A percentile compares a stretch with the other conserved stretches of the same genome.
phyloP scores from a whole-genome alignment of 2,888 invertebrate genomes.

The Nephrotoma guestfalica region DNA sequence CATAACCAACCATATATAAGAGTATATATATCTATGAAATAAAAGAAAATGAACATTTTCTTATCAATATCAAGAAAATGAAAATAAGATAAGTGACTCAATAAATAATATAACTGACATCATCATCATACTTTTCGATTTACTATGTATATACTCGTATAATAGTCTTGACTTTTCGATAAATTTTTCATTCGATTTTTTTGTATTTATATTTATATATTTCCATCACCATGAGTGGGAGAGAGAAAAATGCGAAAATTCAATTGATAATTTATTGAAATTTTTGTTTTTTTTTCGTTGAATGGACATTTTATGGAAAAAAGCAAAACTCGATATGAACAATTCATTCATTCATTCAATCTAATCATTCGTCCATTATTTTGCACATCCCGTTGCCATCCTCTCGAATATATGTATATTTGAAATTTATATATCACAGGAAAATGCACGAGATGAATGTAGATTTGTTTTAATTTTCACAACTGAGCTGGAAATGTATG shows the following conservation, averaged over 20 bases:
- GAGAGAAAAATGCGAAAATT: not conserved
- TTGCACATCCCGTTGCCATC: not conserved
- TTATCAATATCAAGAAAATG: not conserved
- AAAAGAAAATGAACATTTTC: not conserved
- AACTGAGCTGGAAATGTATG: not conserved
- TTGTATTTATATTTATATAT: not conserved
- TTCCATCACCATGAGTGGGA: not conserved
- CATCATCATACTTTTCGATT: not conserved
- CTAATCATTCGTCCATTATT: not conserved
- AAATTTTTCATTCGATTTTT: not conserved
- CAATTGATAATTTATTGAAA: not conserved
- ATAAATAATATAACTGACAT: not conserved
- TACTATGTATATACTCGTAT: not conserved
- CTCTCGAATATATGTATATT: not conserved
- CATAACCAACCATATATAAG: not conserved
- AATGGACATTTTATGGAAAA: not conserved
- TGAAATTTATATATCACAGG: not conserved
- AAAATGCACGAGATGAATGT: not conserved
- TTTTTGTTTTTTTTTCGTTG: not conserved
- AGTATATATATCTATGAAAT: not conserved
- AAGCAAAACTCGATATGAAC: not conserved
- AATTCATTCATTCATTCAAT: not conserved
- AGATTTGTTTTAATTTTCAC: not conserved
- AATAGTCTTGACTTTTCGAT: not conserved
- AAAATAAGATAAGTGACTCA: not conserved